phyloP scores from a whole-genome alignment of 2,888 invertebrate species.

The Chrysina gloriosa region DNA sequence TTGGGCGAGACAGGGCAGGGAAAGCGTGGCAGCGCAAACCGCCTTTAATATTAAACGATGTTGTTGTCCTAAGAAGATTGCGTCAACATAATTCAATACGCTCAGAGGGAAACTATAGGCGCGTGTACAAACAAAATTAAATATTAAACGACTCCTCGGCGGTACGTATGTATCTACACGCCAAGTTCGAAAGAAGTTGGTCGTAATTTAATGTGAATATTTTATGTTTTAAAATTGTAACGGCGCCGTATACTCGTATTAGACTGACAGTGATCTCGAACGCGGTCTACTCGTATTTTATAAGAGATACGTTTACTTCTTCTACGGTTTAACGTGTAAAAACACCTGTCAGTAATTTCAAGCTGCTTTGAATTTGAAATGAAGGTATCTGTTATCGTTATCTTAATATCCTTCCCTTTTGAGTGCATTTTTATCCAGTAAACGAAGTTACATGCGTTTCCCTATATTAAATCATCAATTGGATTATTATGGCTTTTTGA shows the following conservation, averaged over 20 bases:
- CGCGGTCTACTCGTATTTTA: not conserved
- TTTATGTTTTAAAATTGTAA: slow-evolving; percentile 31
- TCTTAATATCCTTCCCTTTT: too few species aligned
- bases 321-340: not conserved
- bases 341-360: too few species aligned
- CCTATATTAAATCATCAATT: too few species aligned
- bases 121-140: slow-evolving; percentile 31
- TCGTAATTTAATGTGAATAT: slow-evolving; percentile 31
- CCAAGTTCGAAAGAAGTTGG: slow-evolving; percentile 13
- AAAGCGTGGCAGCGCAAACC: not conserved
- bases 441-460: too few species aligned
- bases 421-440: too few species aligned
- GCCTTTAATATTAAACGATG: slow-evolving; percentile 21
- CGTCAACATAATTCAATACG: slow-evolving; percentile 35
- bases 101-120: slow-evolving; percentile 24
- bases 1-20: too few species aligned
- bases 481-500: too few species aligned
- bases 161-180: slow-evolving; percentile 7
- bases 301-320: not conserved
- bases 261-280: not conserved
- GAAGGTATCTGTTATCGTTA: too few species aligned
- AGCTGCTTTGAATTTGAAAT: too few species aligned
- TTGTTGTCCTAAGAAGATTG: slow-evolving; percentile 32
- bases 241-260: not conserved
- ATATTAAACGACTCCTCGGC: slow-evolving; percentile 13